Evolutionary conservation across 1,140 invertebrate genomes (phyloP), one percentile per base, ranked within the genome.

Genomic region (Thaumetopoea pityocampa): DNA sequence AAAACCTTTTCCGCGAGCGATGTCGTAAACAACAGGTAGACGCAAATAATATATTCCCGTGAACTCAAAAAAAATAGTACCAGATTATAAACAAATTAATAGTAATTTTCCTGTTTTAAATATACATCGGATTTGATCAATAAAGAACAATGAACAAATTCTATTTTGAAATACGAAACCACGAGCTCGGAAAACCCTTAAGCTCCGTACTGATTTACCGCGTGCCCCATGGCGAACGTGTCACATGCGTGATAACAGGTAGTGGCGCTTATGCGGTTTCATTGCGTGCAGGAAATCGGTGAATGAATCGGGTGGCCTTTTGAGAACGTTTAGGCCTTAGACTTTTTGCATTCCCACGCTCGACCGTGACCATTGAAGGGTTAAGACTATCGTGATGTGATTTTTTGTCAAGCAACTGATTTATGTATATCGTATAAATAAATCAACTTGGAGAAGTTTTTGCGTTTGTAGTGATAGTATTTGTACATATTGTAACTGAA

Each of bases 341-440:
- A 29, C 40, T 79, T 80, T 79, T 80, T 77, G 67, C 70, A 76
- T 79, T 82, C 78, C 71, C 78, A 82, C 78, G 74, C 32, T 59
- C 22, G 24, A n/a, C 7, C 29, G 27, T 40, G 40, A 27, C 38
- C 52, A 63, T 40, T 55, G 49, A 67, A 62, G 59, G 63, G 57
- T 60, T 71, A 59, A 65, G 52, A 66, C 54, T 58, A 52, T 47
- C 51, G 51, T 46, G 33, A 22, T 17, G 32, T 32, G 46, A 42
- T 36, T 35, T 41, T 42, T 26, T 35, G 16, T 32, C 5, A 17
- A n/a, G 23, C 27, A 19, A 4, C 32, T 28, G 14, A 41, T 41
- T 41, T 29, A 17, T 28, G 35, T n/a, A n/a, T n/a, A n/a, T n/a
- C n/a, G n/a, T n/a, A n/a, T n/a, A n/a, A n/a, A n/a, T n/a, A n/a